phyloP scores from a whole-genome alignment of 2,113 vertebrate genomes.

The Cololabis saira region DNA sequence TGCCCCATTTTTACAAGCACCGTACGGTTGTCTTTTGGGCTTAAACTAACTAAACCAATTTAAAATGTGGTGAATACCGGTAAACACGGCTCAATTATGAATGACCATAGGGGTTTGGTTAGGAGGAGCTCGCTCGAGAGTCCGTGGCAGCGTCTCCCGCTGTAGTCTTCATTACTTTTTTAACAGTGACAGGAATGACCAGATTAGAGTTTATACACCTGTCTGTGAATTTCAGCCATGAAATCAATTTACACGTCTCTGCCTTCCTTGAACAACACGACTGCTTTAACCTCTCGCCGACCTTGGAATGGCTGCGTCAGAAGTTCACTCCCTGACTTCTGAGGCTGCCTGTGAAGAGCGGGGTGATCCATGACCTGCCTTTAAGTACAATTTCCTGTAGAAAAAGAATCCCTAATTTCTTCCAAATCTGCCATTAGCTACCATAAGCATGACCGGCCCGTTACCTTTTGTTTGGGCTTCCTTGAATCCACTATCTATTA shows the following conservation, averaged over 20 bases:
- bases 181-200: not conserved
- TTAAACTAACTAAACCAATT: no score
- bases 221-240: slow-evolving; percentile 35
- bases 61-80: no score
- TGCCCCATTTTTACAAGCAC: no score
- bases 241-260: slow-evolving; percentile 56
- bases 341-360: slow-evolving; percentile 62
- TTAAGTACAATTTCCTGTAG: slow-evolving; percentile 83
- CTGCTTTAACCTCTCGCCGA: slow-evolving; percentile 49
- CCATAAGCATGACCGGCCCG: slow-evolving; percentile 76
- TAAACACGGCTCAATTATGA: no score
- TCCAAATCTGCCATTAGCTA: slow-evolving; percentile 78
- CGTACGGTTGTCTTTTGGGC: no score
- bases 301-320: slow-evolving; percentile 48
- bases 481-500: slow-evolving; percentile 79
- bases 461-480: slow-evolving; percentile 78
- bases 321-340: slow-evolving; percentile 62
- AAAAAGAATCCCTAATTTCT: slow-evolving; percentile 77
- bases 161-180: not conserved
- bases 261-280: slow-evolving; percentile 36
- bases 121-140: not conserved
- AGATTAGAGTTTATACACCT: slow-evolving; percentile 38
- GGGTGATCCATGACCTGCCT: slow-evolving; percentile 75
- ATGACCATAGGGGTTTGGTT: no score
- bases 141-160: not conserved